A percentile compares a stretch with the other conserved stretches of the same genome.
Evolutionary conservation across 2,113 vertebrate species (phyloP).

Genomic region (Leucoraja erinaceus): DNA sequence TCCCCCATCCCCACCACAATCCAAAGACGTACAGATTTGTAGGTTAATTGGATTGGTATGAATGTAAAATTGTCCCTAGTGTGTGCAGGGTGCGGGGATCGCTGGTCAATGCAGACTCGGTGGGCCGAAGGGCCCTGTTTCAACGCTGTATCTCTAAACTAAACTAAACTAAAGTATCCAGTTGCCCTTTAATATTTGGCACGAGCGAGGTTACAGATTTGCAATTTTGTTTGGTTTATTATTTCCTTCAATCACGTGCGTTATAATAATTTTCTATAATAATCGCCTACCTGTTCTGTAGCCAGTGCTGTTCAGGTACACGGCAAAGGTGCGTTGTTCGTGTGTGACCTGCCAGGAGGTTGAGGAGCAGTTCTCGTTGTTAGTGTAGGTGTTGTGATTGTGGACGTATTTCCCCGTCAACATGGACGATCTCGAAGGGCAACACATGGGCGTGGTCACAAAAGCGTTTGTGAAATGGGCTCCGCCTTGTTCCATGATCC

Average conservation of each 20-base stretch:
- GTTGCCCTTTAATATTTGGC: neutral
- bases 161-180: neutral
- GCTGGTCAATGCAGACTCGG: too few relatives aligned
- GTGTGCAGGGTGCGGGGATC: too few relatives aligned
- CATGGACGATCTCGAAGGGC: slow-evolving; percentile 89
- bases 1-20: too few relatives aligned
- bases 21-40: too few relatives aligned
- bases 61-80: too few relatives aligned
- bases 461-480: slow-evolving; percentile 92
- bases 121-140: too few relatives aligned
- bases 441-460: slow-evolving; percentile 96
- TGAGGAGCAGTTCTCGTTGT: slow-evolving; percentile 97
- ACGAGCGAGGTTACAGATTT: neutral
- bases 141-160: too few relatives aligned
- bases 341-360: slow-evolving; percentile 93
- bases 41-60: too few relatives aligned
- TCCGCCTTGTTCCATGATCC: slow-evolving; percentile 87
- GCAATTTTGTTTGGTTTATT: too few relatives aligned
- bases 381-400: slow-evolving; percentile 97
- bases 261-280: neutral
- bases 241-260: too few relatives aligned
- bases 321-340: slow-evolving; percentile 82
- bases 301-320: slow-evolving; percentile 87
- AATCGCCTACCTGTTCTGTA: slow-evolving; percentile 81
- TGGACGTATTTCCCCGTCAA: slow-evolving; percentile 93